Conservation (phyloP, 2,888 invertebrate genomes). For the Chouioia cunea region DNA sequence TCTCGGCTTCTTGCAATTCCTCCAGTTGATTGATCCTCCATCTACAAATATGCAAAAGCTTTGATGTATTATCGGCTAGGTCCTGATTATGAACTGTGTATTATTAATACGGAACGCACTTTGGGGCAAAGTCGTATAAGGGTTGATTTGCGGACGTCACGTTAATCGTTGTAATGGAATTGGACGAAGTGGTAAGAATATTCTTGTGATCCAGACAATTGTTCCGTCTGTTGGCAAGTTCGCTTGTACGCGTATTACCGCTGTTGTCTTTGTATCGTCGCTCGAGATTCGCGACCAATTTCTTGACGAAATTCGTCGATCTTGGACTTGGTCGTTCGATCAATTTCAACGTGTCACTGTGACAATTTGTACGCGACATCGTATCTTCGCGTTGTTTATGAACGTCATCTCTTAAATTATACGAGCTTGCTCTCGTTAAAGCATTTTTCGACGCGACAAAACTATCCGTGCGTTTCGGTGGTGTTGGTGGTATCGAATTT, state of each 20-base stretch:
- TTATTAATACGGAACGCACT: too few relatives aligned
- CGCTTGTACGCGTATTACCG: too few relatives aligned
- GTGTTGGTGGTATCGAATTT: not conserved
- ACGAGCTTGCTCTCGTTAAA: conserved; percentile 26
- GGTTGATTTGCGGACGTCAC: too few relatives aligned
- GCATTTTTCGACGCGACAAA: not conserved
- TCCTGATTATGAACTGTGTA: too few relatives aligned
- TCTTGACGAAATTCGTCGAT: conserved; percentile 50
- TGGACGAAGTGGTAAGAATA: too few relatives aligned
- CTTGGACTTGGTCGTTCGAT: conserved; percentile 23
- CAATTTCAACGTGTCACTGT: not conserved
- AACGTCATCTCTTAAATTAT: conserved; percentile 36
- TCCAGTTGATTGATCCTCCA: not conserved
- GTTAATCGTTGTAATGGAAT: too few relatives aligned
- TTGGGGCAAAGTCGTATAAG: too few relatives aligned
- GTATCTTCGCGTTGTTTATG: conserved; percentile 36
- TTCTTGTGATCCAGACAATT: too few relatives aligned
- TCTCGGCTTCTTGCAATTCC: not conserved
- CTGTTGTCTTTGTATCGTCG: conserved; percentile 23
- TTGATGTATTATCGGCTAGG: too few relatives aligned
- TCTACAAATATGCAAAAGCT: too few relatives aligned
- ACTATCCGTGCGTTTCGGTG: not conserved
- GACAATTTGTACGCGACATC: too few relatives aligned
- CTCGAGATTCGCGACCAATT: conserved; percentile 50
- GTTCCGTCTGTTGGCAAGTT: too few relatives aligned